Percentiles rank a stretch among this genome's conserved stretches.
These are phyloP conservation scores for Bucorvus abyssinicus DNA, from an alignment of 2,797 vertebrate genomes.

Conservation along the genomic window DNA sequence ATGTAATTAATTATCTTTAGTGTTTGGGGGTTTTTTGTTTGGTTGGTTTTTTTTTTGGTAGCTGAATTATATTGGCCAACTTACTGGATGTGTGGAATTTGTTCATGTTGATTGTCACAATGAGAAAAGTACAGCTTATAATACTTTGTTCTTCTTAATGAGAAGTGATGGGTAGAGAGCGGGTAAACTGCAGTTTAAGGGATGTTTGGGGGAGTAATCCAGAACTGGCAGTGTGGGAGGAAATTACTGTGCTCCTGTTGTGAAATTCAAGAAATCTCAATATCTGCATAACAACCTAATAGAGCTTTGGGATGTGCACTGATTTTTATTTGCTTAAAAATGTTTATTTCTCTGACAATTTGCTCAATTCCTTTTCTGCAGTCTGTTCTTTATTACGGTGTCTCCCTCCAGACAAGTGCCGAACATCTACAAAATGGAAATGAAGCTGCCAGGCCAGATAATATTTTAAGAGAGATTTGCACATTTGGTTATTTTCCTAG, in stretches of 20 bases:
- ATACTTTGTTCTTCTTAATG: slow-evolving; percentile 47
- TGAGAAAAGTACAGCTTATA: slow-evolving; percentile 22
- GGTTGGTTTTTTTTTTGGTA: neutral
- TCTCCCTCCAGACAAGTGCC: slow-evolving; percentile 54
- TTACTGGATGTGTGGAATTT: slow-evolving; percentile 33
- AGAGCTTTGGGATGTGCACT: slow-evolving; percentile 44
- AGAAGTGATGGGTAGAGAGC: slow-evolving; percentile 20
- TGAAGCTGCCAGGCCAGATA: slow-evolving; percentile 61
- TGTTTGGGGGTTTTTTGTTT: neutral
- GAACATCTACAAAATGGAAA: slow-evolving; percentile 63
- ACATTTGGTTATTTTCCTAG: slow-evolving; percentile 58
- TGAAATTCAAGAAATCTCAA: slow-evolving; percentile 27
- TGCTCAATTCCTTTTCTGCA: slow-evolving; percentile 57
- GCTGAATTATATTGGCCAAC: neutral
- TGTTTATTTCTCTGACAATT: slow-evolving; percentile 61
- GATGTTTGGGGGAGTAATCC: slow-evolving; percentile 10
- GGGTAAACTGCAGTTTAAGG: neutral
- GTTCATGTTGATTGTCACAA: slow-evolving; percentile 5
- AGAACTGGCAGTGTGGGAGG: slow-evolving; percentile 26
- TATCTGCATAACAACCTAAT: slow-evolving; percentile 46
- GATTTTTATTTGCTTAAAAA: slow-evolving; percentile 59
- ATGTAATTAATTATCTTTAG: slow-evolving; percentile 14
- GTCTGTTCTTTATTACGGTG: slow-evolving; percentile 30
- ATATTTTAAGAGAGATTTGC: slow-evolving; percentile 66
- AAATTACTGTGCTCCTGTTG: slow-evolving; percentile 38